phyloP scores from a whole-genome alignment of 1,140 invertebrate species.

The Diuraphis noxia region DNA sequence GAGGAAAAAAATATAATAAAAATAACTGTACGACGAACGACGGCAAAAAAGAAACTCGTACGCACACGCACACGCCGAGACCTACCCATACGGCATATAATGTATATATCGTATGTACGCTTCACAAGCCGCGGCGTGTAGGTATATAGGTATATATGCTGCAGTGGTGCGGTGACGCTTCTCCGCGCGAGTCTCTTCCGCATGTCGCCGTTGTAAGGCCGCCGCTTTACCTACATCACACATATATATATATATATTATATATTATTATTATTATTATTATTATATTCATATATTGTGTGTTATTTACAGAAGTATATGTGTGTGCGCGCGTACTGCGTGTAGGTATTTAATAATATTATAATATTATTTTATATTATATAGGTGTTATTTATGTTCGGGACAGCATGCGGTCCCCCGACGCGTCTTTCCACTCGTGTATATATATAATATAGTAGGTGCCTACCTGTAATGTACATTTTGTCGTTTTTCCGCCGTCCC shows the following conservation, averaged over 20 bases:
- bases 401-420: conserved; percentile 19
- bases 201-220: not conserved
- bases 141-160: too few relatives aligned
- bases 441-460: not conserved
- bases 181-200: not conserved
- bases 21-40: not conserved
- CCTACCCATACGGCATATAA: not conserved
- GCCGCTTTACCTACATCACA: not conserved
- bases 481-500: not conserved
- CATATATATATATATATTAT: too few relatives aligned
- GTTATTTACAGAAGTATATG: not conserved
- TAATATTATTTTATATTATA: conserved; percentile 1
- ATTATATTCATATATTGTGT: not conserved
- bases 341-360: not conserved
- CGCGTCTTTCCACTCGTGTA: not conserved
- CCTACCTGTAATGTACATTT: not conserved
- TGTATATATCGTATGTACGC: not conserved
- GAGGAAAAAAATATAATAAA: not conserved
- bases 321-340: not conserved
- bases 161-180: not conserved
- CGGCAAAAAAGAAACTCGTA: not conserved
- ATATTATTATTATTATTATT: too few relatives aligned
- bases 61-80: not conserved
- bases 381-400: conserved; percentile 30
- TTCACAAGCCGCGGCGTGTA: not conserved